Base-by-base conservation (phyloP, 2,797 vertebrate species). In the Galago senegalensis region DNA sequence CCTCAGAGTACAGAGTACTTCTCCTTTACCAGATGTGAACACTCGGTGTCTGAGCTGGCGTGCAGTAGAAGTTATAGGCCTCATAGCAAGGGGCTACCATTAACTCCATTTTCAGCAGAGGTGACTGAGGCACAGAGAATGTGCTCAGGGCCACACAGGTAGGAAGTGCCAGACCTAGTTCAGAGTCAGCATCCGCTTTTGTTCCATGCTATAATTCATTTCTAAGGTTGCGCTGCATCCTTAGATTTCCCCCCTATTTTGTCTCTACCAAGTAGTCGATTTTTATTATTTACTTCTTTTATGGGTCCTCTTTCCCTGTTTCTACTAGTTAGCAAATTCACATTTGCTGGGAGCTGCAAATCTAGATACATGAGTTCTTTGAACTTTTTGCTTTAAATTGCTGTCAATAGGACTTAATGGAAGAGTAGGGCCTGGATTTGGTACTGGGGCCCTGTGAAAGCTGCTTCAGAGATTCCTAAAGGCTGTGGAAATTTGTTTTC, bases 251-350 rank as follows among this genome's bases (percentile, higher is more conserved):
- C 60, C 7, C 7, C 31, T 70, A 65, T 89, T 92, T 90, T 97
- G 23, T 82, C 56, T 91, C 61, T 67, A 91, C 46, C 76, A 76
- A 81, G 58, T 23, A 56, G 88, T 93, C 2, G 0, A 29, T 94
- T 95, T 97, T 69, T n/a, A 87, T 91, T 91, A 60, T 79, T 96
- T 94, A 63, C 25, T 91, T 91, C 34, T 84, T 87, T 95, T 69
- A 87, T 79, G 31, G 6, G 9, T 84, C 56, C 81, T 49, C 8
- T 82, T 95, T 89, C 72, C 69, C 53, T 75, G 27, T 46, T 89
- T 86, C 29, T 89, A 34, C 31, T 94, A 86, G 73, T 93, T 75
- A 87, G 63, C 34, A 95, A 87, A 87, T 95, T 69, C 53, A 83
- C 93, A 76, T 92, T 89, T 81, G 63, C 69, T 86, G 34, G 58